phyloP scores from a whole-genome alignment of 2,888 invertebrate genomes.

The Timandra comae region DNA sequence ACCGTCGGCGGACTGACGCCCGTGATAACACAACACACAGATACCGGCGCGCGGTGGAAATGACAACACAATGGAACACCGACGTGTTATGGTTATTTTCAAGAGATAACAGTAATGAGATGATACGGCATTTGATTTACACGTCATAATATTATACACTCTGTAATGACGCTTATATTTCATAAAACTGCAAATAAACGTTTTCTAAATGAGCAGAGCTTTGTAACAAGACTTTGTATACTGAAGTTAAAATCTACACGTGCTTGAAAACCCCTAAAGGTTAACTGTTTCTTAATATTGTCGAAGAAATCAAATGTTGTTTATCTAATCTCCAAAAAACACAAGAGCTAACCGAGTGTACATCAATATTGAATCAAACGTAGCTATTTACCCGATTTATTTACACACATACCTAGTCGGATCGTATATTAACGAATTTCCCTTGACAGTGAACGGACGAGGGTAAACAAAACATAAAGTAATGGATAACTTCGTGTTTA shows the following conservation, averaged over 20 bases:
- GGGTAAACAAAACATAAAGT: constrained; percentile 29
- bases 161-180: too few species aligned
- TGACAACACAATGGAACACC: constrained; percentile 65
- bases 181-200: too few species aligned
- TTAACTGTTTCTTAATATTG: too few species aligned
- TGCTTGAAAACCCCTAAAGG: too few species aligned
- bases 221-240: too few species aligned
- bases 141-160: constrained; percentile 19
- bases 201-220: too few species aligned
- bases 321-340: constrained; percentile 3
- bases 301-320: background rate
- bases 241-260: too few species aligned
- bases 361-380: constrained; percentile 18
- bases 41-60: constrained; percentile 48
- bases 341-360: constrained; percentile 4
- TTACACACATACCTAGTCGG: constrained; percentile 7
- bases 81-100: constrained; percentile 39
- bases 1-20: constrained; percentile 52
- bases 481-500: constrained; percentile 25
- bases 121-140: constrained; percentile 24
- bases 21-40: constrained; percentile 58
- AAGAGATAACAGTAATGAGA: constrained; percentile 40
- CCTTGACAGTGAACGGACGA: constrained; percentile 27
- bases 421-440: constrained; percentile 19
- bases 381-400: constrained; percentile 18